Evolutionary conservation across 2,113 vertebrate species (phyloP).

Genomic region (Peromyscus maniculatus): DNA sequence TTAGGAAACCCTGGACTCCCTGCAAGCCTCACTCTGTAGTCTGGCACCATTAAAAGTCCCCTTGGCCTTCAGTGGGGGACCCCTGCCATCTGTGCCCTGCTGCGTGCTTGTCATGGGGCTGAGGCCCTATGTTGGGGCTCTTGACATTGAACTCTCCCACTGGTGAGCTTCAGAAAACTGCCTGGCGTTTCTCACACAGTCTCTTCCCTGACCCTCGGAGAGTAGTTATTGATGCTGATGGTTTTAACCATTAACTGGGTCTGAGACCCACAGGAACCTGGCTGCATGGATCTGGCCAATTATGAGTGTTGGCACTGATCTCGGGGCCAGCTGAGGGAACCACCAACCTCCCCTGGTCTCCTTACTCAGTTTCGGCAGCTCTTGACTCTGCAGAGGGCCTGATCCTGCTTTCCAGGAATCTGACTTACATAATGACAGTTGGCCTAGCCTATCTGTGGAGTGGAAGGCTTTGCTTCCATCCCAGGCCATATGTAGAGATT

Average conservation of each 20-base stretch:
- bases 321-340: not conserved
- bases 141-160: not conserved
- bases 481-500: conserved; percentile 10
- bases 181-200: not conserved
- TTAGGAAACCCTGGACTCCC: not conserved
- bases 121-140: not conserved
- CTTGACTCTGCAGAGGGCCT: not conserved
- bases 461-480: conserved; percentile 34
- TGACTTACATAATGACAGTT: not conserved
- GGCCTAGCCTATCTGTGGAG: not conserved
- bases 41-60: not conserved
- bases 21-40: not conserved
- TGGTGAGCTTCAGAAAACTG: not conserved
- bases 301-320: not conserved
- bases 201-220: not conserved
- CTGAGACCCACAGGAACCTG: not conserved
- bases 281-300: not conserved
- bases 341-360: not conserved
- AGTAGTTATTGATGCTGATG: not conserved
- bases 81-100: not conserved
- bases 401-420: conserved; percentile 49
- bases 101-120: not conserved
- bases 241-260: not conserved
- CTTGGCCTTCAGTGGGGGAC: not conserved
- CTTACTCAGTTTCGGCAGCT: not conserved